Conservation (phyloP, 1,140 invertebrate genomes). For the Xylocopa sonorina region DNA sequence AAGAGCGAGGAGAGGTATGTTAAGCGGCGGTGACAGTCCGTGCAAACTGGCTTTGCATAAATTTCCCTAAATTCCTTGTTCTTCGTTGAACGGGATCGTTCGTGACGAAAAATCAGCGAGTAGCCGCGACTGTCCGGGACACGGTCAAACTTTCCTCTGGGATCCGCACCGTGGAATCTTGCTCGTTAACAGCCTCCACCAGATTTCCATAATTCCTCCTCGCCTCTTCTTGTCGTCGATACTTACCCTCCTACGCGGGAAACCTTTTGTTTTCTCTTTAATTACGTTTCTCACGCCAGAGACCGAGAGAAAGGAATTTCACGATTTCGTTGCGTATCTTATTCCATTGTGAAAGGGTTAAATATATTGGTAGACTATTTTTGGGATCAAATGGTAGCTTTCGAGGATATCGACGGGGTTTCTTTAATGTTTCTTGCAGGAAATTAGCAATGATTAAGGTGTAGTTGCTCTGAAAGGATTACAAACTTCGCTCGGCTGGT, state of each 20-base stretch:
- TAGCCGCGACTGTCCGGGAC: constrained; percentile 11
- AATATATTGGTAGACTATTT: no score
- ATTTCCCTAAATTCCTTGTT: constrained; percentile 32
- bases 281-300: not conserved
- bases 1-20: constrained; percentile 10
- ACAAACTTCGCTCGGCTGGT: no score
- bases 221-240: not conserved
- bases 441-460: no score
- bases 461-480: no score
- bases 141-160: constrained; percentile 2
- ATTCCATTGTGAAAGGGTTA: no score
- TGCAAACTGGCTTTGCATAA: constrained; percentile 36
- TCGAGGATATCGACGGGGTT: no score
- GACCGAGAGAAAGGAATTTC: no score
- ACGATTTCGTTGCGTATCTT: no score
- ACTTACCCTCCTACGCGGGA: not conserved
- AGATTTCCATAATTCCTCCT: constrained; percentile 19
- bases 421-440: no score
- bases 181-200: constrained; percentile 17
- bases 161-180: not conserved
- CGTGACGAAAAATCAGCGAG: constrained; percentile 10
- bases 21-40: constrained; percentile 9
- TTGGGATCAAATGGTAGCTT: no score
- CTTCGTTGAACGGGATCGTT: not conserved
- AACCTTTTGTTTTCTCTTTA: not conserved